phyloP scores from a whole-genome alignment of 2,797 vertebrate genomes.

The Myotis vivesi region DNA sequence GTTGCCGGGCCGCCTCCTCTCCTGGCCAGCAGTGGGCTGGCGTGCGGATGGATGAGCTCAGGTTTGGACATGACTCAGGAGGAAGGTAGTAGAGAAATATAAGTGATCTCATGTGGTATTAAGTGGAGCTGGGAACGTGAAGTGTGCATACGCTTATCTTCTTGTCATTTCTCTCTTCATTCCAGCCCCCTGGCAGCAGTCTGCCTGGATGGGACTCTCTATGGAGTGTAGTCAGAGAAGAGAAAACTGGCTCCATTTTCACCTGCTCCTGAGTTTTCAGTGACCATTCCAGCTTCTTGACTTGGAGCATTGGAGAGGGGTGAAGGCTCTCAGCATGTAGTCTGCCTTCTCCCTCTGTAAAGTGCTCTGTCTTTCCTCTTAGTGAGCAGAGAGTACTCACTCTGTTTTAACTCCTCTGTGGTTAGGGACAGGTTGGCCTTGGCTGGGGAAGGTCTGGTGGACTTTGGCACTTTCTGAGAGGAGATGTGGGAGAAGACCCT shows the following conservation, averaged over 20 bases:
- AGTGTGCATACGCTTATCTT: neutral
- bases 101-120: conserved; percentile 65
- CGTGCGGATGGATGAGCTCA: conserved; percentile 61
- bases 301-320: neutral
- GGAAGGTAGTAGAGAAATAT: conserved; percentile 57
- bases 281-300: neutral
- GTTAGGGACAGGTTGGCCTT: neutral
- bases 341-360: neutral
- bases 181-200: conserved; percentile 35
- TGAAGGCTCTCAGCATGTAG: accelerated
- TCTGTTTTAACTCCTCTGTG: neutral
- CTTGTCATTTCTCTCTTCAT: neutral
- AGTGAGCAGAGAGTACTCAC: neutral
- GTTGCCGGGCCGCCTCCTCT: neutral
- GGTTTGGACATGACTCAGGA: conserved; percentile 62
- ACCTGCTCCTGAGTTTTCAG: neutral
- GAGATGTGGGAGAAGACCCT: neutral
- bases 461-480: neutral
- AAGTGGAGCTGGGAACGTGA: neutral
- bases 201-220: neutral
- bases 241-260: neutral
- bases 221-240: neutral
- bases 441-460: neutral
- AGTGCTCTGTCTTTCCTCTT: neutral
- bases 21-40: neutral